These are phyloP conservation scores for Conchocele bisecta DNA, from an alignment of 2,888 invertebrate species.

Conservation along the genomic window DNA sequence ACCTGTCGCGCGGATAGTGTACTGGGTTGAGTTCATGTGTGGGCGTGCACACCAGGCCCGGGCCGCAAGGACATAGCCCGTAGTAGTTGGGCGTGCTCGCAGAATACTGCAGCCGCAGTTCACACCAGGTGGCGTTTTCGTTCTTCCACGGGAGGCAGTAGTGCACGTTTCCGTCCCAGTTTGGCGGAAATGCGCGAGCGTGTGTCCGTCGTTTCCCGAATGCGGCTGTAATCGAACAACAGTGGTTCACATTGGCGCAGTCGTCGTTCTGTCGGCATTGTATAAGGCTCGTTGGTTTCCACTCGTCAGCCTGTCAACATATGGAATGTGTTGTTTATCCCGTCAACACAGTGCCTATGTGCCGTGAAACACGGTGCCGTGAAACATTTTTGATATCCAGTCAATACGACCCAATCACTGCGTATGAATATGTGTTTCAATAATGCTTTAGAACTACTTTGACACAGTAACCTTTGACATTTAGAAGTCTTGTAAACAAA, in stretches of 20 bases:
- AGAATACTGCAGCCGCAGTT: conserved; percentile 59
- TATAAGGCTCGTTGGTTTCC: conserved; percentile 45
- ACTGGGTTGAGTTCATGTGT: conserved; percentile 62
- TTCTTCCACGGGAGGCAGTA: conserved; percentile 74
- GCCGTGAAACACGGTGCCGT: too few species aligned
- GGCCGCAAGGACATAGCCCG: conserved; percentile 72
- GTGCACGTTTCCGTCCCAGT: conserved; percentile 63
- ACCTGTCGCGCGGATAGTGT: conserved; percentile 64
- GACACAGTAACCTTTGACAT: too few species aligned
- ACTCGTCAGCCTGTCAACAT: conserved; percentile 34
- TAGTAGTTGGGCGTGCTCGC: conserved; percentile 52
- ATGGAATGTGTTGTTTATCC: too few species aligned
- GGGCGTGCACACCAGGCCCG: conserved; percentile 63
- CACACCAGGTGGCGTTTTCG: conserved; percentile 68
- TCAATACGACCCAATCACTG: too few species aligned
- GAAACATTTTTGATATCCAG: too few species aligned
- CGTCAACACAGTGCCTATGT: too few species aligned
- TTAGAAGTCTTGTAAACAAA: too few species aligned
- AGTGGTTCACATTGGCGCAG: conserved; percentile 52
- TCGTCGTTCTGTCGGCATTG: conserved; percentile 58
- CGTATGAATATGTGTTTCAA: too few species aligned
- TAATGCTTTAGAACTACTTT: too few species aligned
- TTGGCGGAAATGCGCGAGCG: conserved; percentile 39
- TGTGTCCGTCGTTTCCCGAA: conserved; percentile 50
- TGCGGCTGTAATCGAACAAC: conserved; percentile 66